Conservation (phyloP, 2,797 vertebrate species). For the Odontamblyopus lacepedii region DNA sequence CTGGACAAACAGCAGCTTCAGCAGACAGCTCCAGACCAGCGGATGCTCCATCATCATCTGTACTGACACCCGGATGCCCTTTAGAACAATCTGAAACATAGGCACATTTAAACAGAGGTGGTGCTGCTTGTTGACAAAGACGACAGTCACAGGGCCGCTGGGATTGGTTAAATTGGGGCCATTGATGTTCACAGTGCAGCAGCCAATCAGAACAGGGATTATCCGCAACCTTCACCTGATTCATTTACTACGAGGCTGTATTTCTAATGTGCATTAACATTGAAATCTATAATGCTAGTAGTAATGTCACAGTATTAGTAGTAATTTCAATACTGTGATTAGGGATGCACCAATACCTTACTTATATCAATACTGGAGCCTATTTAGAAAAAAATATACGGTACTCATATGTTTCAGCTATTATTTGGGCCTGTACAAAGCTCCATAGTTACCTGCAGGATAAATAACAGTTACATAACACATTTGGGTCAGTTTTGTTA, state of each 20-base stretch:
- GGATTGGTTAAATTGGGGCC: constrained; percentile 39
- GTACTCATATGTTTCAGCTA: no score
- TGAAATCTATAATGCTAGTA: no score
- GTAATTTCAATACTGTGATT: no score
- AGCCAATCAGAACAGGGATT: constrained; percentile 61
- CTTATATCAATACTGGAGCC: no score
- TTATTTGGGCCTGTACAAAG: no score
- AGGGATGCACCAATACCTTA: no score
- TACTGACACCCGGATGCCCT: constrained; percentile 14
- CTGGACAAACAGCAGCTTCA: constrained; percentile 36
- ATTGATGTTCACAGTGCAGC: constrained; percentile 56
- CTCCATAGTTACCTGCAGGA: no score
- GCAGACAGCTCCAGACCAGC: background rate
- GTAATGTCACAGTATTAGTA: no score
- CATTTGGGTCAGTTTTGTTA: no score
- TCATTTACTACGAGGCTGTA: constrained; percentile 54
- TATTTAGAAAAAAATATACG: no score
- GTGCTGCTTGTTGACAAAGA: constrained; percentile 38
- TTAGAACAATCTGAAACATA: constrained; percentile 20
- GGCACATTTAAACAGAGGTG: constrained; percentile 18
- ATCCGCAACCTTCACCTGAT: constrained; percentile 57
- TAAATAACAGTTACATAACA: no score
- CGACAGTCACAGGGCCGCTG: constrained; percentile 23
- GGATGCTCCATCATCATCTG: background rate
- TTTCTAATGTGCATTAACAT: constrained; percentile 45